Base-by-base conservation (phyloP, 2,888 invertebrate genomes). In the Aspidiotus rigidus region DNA sequence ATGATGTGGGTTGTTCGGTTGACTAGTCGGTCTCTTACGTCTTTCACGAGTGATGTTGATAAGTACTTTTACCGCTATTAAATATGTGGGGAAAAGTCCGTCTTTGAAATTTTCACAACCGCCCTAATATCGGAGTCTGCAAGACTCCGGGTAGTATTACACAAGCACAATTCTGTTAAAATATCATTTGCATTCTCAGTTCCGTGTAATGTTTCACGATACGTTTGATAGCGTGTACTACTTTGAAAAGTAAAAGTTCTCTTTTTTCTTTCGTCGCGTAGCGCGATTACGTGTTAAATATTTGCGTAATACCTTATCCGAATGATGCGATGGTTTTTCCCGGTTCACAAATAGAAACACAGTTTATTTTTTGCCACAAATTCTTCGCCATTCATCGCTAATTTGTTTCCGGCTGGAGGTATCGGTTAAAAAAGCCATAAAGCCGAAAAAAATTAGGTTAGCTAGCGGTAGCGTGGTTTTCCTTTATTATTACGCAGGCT, bases 191-290 rank as follows among this genome's bases (percentile, higher is more conserved):
- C 49, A 62, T 54, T 28, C 28, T 55, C 64, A 64, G 39, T 64
- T 64, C 64, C 56, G 64, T 64, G 39, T 39, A 39, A 64, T 64
- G 41, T 17, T 28, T 64, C 41, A 57, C 55, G 55, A 64, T 57
- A 64, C 64, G 64, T 64, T 64, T 64, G 44, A 56, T 56, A 28
- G 28, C 40, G 64, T 64, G 64, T 64, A 55, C 64, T 55, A 64
- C 64, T 64, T 64, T 28, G 28, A 56, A 64, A 64, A 64, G 64
- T 64, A 64, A 64, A 64, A 64, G 64, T 64, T 64, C 64, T 55
- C 40, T 64, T 28, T 28, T 28, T 28, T 28, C 28, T 28, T 28
- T 28, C 28, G 28, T 28, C 28, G 28, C 28, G 28, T 28, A 28
- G 28, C 28, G 28, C 28, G 28, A 28, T 53, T 42, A 40, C 41